Conservation (phyloP, 1,140 invertebrate species). For the Oncopodura yosiiana region DNA sequence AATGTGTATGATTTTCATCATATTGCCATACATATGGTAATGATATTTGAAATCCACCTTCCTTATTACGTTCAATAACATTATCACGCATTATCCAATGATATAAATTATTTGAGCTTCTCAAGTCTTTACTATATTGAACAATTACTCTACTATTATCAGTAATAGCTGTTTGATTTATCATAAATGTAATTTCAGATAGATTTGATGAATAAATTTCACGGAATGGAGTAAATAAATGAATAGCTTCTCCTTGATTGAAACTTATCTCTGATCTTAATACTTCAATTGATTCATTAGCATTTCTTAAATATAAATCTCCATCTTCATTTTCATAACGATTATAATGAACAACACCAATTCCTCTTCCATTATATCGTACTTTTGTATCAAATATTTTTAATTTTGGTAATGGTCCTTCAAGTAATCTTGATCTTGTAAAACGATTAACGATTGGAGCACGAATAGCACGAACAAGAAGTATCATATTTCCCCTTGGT, state of each 20-base stretch:
- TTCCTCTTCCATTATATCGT: conserved; percentile 65
- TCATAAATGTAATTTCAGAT: conserved; percentile 70
- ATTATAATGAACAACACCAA: conserved; percentile 81
- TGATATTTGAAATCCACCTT: conserved; percentile 70
- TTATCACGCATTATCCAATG: conserved; percentile 85
- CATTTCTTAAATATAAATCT: conserved; percentile 72
- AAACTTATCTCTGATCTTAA: conserved; percentile 67
- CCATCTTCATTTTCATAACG: conserved; percentile 69
- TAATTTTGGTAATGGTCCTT: conserved; percentile 64
- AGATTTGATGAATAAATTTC: conserved; percentile 70
- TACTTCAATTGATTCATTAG: conserved; percentile 74
- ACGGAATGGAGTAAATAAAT: conserved; percentile 70
- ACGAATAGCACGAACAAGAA: conserved; percentile 65
- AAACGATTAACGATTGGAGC: conserved; percentile 22
- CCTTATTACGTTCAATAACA: conserved; percentile 69
- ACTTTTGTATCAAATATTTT: conserved; percentile 61
- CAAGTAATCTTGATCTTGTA: conserved; percentile 53
- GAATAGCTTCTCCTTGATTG: conserved; percentile 67
- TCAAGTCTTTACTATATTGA: conserved; percentile 74
- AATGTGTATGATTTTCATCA: conserved; percentile 87
- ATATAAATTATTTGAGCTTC: conserved; percentile 86
- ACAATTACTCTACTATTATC: conserved; percentile 74
- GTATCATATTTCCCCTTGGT: conserved; percentile 66
- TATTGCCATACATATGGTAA: conserved; percentile 92
- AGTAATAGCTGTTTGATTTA: conserved; percentile 71